Percentiles rank a stretch among this genome's conserved stretches.
These are phyloP conservation scores for Drosophila falleni DNA, from an alignment of 2,888 invertebrate species.

Conservation along the genomic window DNA sequence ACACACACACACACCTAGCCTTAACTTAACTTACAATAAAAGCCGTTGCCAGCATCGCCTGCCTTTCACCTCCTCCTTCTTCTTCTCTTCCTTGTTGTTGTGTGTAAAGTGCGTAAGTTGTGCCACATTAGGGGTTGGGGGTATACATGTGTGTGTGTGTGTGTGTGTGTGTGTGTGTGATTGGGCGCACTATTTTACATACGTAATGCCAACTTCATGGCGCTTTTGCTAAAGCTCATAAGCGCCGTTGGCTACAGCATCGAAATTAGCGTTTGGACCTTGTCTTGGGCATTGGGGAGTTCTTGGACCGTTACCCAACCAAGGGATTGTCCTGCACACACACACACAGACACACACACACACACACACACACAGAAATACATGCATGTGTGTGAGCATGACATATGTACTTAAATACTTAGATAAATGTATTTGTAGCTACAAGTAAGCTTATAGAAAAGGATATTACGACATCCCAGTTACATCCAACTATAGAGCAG, in stretches of 20 bases:
- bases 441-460: not conserved
- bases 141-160: slow-evolving; percentile 9
- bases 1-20: slow-evolving; percentile 31
- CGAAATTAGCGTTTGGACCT: slow-evolving; percentile 73
- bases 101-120: slow-evolving; percentile 57
- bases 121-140: slow-evolving; percentile 17
- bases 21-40: slow-evolving; percentile 76
- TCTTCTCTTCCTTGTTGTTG: not conserved
- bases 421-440: not conserved
- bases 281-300: slow-evolving; percentile 40
- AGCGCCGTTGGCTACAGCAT: slow-evolving; percentile 69
- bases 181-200: slow-evolving; percentile 73
- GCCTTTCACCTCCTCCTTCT: not conserved
- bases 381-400: slow-evolving; percentile 16
- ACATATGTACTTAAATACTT: slow-evolving; percentile 36
- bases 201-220: slow-evolving; percentile 76
- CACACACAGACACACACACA: not conserved
- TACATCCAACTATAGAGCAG: not conserved
- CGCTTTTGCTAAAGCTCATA: slow-evolving; percentile 69
- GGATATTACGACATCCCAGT: not conserved
- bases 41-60: slow-evolving; percentile 52
- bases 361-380: not conserved
- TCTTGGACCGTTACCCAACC: slow-evolving; percentile 1
- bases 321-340: not conserved
- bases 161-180: slow-evolving; percentile 32